phyloP scores from a whole-genome alignment of 2,797 vertebrate species.

The Spinus olivaceus region DNA sequence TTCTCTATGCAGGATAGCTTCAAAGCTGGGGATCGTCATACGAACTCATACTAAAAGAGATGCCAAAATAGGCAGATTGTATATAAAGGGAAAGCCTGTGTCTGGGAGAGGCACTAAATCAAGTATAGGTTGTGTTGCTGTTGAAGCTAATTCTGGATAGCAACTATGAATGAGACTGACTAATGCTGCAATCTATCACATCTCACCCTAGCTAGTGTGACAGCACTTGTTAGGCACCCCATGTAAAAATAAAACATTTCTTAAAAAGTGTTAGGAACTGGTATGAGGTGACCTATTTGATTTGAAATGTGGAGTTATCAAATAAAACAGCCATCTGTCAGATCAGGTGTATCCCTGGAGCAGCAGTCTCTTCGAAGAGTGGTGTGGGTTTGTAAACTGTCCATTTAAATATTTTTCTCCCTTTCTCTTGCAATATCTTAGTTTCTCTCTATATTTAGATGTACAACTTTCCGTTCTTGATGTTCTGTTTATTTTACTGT shows the following conservation, averaged over 20 bases:
- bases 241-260: background rate
- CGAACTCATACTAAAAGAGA: background rate
- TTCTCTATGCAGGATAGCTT: background rate
- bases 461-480: background rate
- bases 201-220: background rate
- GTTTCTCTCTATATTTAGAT: background rate
- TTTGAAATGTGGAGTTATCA: background rate
- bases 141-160: background rate
- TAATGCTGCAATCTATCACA: background rate
- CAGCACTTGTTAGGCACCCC: background rate
- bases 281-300: background rate
- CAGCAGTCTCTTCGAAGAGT: background rate
- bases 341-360: background rate
- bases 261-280: background rate
- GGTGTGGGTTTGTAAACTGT: background rate
- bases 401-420: background rate
- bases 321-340: background rate
- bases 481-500: background rate
- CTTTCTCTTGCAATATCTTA: background rate
- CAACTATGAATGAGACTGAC: background rate
- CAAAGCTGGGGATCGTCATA: background rate
- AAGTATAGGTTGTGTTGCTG: background rate
- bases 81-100: background rate
- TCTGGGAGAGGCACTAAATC: background rate
- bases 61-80: background rate